Base-by-base conservation (phyloP, 2,888 invertebrate species). In the Caradrina clavipalpis region DNA sequence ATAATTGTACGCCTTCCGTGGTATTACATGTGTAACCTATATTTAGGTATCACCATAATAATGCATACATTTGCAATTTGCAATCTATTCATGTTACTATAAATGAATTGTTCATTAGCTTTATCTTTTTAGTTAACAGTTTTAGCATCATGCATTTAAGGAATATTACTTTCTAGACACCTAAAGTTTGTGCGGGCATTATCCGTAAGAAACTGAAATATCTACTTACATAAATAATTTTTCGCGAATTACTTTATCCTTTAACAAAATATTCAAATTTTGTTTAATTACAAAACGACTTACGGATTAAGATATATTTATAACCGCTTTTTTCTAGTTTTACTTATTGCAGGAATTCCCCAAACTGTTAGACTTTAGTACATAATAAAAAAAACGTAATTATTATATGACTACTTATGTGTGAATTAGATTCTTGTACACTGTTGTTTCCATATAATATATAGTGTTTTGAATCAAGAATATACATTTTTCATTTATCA, bases 311-410 rank as follows among this genome's bases (percentile, higher is more conserved):
- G n/a, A 76, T 55, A 76, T 55, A 63, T 50, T 35, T n/a, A 53
- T 45, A 58, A 58, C 21, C 22, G n/a, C 19, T 75, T 68, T 68
- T 57, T 57, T 47, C 56, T 19, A 11, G 42, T 17, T 49, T 70
- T 8, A 45, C 42, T 39, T 55, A 61, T 50, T 54, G 50, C 42
- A 61, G 76, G 76, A 76, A 69, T 80, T 80, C 42, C 76, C 76
- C 80, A 69, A 69, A 76, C 22, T 19, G 39, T 31, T 62, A 39
- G 51, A 49, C 7, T 49, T 58, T 42, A 57, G n/a, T 39, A 39
- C 39, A 7, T 26, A 47, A 54, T 47, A 60, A 63, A 58, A 60
- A 39, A 39, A 19, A n/a, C 15, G 19, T 19, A 11, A 39, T 39
- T 19, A 1, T 17, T 35, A 10, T 5, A 13, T 39, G 13, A 11